Base-by-base conservation (phyloP, 2,113 vertebrate genomes). In the Platysteira castanea region DNA sequence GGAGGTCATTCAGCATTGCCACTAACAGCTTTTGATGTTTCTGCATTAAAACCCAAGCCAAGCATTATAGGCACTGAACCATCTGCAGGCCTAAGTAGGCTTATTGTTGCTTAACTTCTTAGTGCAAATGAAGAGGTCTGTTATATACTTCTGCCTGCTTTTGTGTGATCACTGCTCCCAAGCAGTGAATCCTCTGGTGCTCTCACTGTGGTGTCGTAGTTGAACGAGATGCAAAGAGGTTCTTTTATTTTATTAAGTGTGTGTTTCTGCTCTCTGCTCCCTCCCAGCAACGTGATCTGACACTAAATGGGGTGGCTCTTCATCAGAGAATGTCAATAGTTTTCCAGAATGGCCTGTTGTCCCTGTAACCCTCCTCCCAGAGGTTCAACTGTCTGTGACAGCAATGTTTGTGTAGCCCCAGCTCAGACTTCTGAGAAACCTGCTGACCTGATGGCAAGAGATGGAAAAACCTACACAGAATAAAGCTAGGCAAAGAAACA, bases 101-200 rank as follows among this genome's bases (percentile, higher is more conserved):
- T 95, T 93, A 92, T 87, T 96, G 71, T 94, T 94, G 80, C 77
- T 92, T 80, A 93, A 93, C 82, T 91, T 95, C 88, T 90, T 59
- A 75, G 84, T 30, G 70, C 44, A 78, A 89, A 89, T 56, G 87
- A 84, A 91, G 91, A 84, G 93, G 52, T 56, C 73, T 92, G 84
- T 75, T 91, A 47, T 5, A 20, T 81, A 18, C 73, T 92, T 84
- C 37, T 68, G 1, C 42, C 73, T 89, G 80, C 87, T 75, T 93
- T 93, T 94, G 65, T 92, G 61, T 49, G 74, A 84, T 60, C 89
- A 22, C 20, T 16, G 60, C 65, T 85, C 50, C 78, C 49, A 74
- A 84, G 77, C 86, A 77, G 67, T 35, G 84, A 87, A 50, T 63
- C 33, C 41, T 92, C 81, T 57, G 76, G 89, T 82, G 56, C 77